Conservation (phyloP, 37 sponge, comb jelly and placozoan genomes). For the Spongilla lacustris region DNA sequence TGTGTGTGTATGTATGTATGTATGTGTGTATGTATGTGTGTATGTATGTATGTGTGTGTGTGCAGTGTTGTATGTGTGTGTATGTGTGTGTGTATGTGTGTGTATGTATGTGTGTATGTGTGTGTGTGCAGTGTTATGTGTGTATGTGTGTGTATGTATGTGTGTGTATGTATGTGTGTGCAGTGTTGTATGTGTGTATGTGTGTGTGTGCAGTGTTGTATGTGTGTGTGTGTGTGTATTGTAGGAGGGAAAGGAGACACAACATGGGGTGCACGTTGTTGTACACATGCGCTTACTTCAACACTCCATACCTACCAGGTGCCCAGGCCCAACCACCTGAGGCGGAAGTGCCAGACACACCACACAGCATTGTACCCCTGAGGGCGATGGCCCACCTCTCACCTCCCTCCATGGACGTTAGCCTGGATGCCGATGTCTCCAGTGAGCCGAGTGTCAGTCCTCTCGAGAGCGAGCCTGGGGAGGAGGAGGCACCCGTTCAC, state of each 20-base stretch:
- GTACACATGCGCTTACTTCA: no score
- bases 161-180: slow-evolving; percentile 1
- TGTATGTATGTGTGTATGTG: slow-evolving; percentile 11
- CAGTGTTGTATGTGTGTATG: background rate
- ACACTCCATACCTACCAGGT: background rate
- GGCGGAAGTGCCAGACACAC: background rate
- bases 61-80: background rate
- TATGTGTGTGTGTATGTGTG: background rate
- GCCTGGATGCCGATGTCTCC: background rate
- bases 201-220: background rate
- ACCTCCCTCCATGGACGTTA: background rate
- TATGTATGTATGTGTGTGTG: background rate
- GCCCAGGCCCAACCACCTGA: background rate
- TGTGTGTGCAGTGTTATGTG: slow-evolving; percentile 5
- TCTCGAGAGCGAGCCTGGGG: slow-evolving; percentile 1
- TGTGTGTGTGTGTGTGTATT: background rate
- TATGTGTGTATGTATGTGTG: background rate
- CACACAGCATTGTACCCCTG: no score
- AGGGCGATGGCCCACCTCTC: background rate
- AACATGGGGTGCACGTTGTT: no score
- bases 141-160: slow-evolving; percentile 11
- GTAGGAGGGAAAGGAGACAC: no score
- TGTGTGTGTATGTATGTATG: no score
- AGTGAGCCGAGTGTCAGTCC: background rate
- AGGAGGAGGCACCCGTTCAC: background rate